Percentiles rank a stretch among this genome's conserved stretches.
Evolutionary conservation across 92 coral and sea anemone genomes (phyloP).

Genomic region (Actinernus sp.): DNA sequence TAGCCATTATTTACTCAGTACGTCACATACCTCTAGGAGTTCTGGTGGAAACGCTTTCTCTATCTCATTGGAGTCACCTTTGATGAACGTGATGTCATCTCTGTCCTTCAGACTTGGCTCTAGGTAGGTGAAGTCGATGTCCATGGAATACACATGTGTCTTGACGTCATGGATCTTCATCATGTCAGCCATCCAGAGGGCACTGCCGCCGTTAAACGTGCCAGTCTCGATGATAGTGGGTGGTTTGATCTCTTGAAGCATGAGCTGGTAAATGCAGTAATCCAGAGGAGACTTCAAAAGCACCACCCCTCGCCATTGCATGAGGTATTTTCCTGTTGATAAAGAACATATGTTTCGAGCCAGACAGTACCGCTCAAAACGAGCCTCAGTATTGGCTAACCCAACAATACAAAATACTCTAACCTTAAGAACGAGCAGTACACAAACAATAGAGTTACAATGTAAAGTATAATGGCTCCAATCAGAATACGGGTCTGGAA

Average conservation of each 20-base stretch:
- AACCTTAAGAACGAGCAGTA: too few relatives aligned
- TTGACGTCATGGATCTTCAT: conserved; percentile 48
- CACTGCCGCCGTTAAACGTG: conserved; percentile 54
- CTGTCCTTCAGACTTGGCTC: conserved; percentile 24
- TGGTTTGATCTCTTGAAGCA: conserved; percentile 59
- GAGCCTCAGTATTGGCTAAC: too few relatives aligned
- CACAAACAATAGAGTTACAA: too few relatives aligned
- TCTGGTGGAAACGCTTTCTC: conserved; percentile 47
- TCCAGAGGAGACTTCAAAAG: conserved; percentile 34
- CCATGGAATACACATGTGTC: conserved; percentile 54
- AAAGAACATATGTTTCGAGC: too few relatives aligned
- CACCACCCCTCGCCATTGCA: conserved; percentile 39
- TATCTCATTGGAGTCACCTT: conserved; percentile 52
- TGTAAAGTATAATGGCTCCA: too few relatives aligned
- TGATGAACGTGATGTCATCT: conserved; percentile 53
- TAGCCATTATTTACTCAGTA: too few relatives aligned
- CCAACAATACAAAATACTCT: too few relatives aligned
- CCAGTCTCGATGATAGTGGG: conserved; percentile 50
- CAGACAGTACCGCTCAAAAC: too few relatives aligned
- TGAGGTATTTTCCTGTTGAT: conserved; percentile 26
- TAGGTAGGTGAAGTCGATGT: conserved; percentile 22
- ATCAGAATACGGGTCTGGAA: too few relatives aligned
- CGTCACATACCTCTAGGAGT: conserved; percentile 59
- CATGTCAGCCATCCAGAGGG: conserved; percentile 70
- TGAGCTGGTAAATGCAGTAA: conserved; percentile 13